These are phyloP conservation scores for Tinamus guttatus DNA, from an alignment of 2,113 vertebrate genomes.

Conservation along the genomic window DNA sequence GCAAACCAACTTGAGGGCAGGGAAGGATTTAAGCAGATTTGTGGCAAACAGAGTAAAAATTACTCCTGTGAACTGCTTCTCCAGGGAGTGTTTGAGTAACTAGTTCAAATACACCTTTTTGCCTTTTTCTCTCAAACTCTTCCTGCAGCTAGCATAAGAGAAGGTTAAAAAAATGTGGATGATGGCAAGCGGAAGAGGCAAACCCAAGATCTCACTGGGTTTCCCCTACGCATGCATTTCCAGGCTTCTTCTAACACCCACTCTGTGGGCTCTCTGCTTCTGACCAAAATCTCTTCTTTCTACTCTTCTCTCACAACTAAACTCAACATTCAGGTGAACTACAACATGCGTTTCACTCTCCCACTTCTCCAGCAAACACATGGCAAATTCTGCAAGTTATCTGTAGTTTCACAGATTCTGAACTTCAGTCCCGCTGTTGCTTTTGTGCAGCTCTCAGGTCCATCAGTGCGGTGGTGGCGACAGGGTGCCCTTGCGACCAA, in stretches of 20 bases:
- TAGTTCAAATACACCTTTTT: not conserved
- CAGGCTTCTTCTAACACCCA: not conserved
- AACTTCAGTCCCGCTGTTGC: not conserved
- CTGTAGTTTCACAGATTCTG: not conserved
- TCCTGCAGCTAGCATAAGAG: not conserved
- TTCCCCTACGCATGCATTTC: not conserved
- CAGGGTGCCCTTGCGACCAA: accelerated
- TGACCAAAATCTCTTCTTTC: not conserved
- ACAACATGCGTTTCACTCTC: not conserved
- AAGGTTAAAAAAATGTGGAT: not conserved
- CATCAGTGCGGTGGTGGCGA: too few relatives aligned
- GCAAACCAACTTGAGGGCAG: not conserved
- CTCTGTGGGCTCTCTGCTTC: not conserved
- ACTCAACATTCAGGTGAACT: not conserved
- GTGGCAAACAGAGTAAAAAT: not conserved
- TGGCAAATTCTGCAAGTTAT: not conserved
- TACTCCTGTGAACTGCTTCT: not conserved
- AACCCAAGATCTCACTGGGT: not conserved
- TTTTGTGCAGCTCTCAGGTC: too few relatives aligned
- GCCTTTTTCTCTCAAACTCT: not conserved
- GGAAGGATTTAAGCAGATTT: not conserved
- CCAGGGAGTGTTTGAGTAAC: not conserved
- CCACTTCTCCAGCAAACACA: not conserved
- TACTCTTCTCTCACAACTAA: not conserved
- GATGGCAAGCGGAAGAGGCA: not conserved